A percentile compares a stretch with the other conserved stretches of the same genome.
phyloP scores from a whole-genome alignment of 1,140 invertebrate species.

The Schlechtendalia chinensis region DNA sequence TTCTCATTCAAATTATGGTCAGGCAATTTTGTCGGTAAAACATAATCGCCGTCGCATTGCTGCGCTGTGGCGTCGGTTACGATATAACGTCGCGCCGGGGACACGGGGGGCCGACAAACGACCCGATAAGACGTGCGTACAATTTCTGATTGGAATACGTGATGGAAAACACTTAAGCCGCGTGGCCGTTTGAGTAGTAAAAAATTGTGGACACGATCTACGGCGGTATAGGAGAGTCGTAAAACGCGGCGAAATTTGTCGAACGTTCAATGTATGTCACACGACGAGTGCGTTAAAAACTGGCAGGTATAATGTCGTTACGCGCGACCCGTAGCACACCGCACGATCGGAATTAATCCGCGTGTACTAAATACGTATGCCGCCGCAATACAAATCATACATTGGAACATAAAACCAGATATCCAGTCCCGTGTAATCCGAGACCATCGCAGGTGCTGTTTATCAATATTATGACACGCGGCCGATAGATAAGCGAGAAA shows the following conservation, averaged over 20 bases:
- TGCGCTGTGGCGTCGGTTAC: not conserved
- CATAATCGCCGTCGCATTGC: not conserved
- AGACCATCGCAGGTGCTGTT: constrained; percentile 42
- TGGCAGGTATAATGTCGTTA: too few species aligned
- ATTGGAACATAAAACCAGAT: constrained; percentile 42
- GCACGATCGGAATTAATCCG: not conserved
- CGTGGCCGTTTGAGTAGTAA: not conserved
- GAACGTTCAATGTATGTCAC: constrained; percentile 33
- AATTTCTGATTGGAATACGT: constrained; percentile 11
- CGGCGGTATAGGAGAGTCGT: not conserved
- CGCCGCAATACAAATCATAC: not conserved
- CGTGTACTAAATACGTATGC: not conserved
- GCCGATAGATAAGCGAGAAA: constrained; percentile 7
- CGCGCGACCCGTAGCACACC: not conserved
- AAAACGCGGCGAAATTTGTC: not conserved
- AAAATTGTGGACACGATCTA: constrained; percentile 1
- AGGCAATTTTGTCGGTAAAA: constrained; percentile 16
- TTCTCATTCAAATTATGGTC: constrained; percentile 30
- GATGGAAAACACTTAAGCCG: not conserved
- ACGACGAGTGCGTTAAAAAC: too few species aligned
- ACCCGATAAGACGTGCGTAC: constrained; percentile 18
- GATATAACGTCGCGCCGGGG: not conserved
- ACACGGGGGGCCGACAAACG: constrained; percentile 13
- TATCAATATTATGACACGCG: constrained; percentile 45
- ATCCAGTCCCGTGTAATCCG: constrained; percentile 12